Evolutionary conservation across 2,888 invertebrate genomes (phyloP), one percentile per base, ranked within the genome.

Genomic region (Litoditis marina): DNA sequence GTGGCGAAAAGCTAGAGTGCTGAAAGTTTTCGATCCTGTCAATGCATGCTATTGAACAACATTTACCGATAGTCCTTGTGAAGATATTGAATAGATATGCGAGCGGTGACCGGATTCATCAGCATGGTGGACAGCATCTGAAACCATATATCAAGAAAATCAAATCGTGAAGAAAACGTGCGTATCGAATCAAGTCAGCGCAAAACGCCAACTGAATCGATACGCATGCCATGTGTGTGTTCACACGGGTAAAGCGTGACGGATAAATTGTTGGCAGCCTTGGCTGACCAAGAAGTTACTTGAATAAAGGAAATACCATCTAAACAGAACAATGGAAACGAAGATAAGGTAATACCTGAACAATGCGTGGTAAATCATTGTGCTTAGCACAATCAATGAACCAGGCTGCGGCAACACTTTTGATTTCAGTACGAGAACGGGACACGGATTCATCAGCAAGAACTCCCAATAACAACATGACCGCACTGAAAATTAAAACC

Each of bases 81-180:
- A 6, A 81, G 68, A 55, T 78, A 79, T 16, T 89, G 87, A n/a
- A 91, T 89, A 34, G 90, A 89, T 69, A 91, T 88, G n/a, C 91
- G 86, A 58, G 91, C 90, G 0, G 92, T 91, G 67, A 89, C 89
- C 0, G 90, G 88, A 69, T 90, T 88, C 28, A 92, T 85, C 25
- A 92, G 85, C 84, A 91, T 90, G 66, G 88, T 67, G n/a, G 73
- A 72, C 6, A 81, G 69, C 80, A 81, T 81, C 68, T 78, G 55
- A 52, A 74, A 58, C 51, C 28, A 50, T 13, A 1, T 16, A n/a
- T 47, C 49, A 47, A 22, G 19, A 47, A 47, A 42, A 47, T 27
- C 19, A 50, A 16, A n/a, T n/a, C n/a, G n/a, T n/a, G n/a, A n/a
- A n/a, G n/a, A n/a, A n/a, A n/a, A n/a, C n/a, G n/a, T n/a, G n/a